These are phyloP conservation scores for Tapirus indicus DNA, from an alignment of 2,797 vertebrate species.

Conservation along the genomic window DNA sequence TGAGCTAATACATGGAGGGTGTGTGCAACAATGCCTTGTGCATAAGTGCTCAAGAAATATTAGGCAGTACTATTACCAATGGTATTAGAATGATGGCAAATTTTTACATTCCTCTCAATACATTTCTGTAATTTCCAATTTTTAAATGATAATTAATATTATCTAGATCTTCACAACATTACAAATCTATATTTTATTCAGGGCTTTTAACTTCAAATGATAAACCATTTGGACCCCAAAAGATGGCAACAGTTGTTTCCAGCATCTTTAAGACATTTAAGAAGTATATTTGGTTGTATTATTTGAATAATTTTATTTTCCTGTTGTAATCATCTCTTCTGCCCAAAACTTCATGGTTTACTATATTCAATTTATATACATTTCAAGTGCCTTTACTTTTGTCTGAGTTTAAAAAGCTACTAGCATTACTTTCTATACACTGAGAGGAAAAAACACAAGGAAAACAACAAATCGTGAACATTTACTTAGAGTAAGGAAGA, in stretches of 20 bases:
- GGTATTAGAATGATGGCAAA: not conserved
- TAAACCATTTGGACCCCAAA: not conserved
- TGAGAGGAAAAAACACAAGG: not conserved
- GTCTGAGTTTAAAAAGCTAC: not conserved
- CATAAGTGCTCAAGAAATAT: not conserved
- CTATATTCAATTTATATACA: not conserved
- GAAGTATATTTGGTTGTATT: not conserved
- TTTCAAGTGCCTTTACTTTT: not conserved
- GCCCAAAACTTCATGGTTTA: not conserved
- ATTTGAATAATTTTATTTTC: not conserved
- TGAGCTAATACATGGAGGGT: not conserved
- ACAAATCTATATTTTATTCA: not conserved
- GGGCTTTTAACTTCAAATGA: not conserved
- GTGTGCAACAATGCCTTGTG: not conserved
- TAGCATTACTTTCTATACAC: not conserved
- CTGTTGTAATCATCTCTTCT: not conserved
- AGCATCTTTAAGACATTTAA: not conserved
- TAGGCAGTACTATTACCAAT: not conserved
- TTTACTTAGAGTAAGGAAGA: not conserved
- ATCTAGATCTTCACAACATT: not conserved
- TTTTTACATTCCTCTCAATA: not conserved
- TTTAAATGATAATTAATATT: not conserved
- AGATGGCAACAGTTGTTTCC: not conserved
- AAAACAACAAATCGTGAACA: not conserved
- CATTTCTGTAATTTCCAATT: not conserved